Base-by-base conservation (phyloP, 1,140 invertebrate species). In the Bombyx mandarina region DNA sequence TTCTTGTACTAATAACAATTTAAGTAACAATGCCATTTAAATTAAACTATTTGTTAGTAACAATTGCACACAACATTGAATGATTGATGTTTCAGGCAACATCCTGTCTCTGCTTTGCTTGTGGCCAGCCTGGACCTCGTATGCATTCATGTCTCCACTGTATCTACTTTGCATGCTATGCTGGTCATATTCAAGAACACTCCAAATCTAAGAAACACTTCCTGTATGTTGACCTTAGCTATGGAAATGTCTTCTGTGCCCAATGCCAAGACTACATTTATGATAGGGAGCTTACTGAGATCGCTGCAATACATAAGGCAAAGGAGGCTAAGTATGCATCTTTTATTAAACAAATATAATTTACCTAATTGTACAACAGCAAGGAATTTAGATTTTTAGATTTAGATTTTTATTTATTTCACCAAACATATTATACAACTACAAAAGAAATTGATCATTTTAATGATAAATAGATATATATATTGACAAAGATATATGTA, bases 251-350 rank as follows among this genome's bases (percentile, higher is more conserved):
- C n/a, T 94, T 94, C 82, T 99, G 98, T 88, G 93, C 93, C 78
- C 91, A 93, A 79, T 99, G 98, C 81, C 90, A 92, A 53, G 97
- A 99, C 85, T 98, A 98, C 81, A 93, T 98, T 47, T 97, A 97
- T 86, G 96, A 98, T 79, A 84, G 90, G 64, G 89, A 93, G 65
- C 78, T 92, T 52, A 87, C 91, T 63, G 89, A 90, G 35, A 91
- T 93, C 60, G 92, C 92, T 22, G 76, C 86, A 56, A 72, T 75
- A 47, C 87, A 90, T 65, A 80, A 85, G 55, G 67, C 89, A 46
- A 86, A 92, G 85, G 79, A 88, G 85, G 75, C 92, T 86, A 88
- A 90, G 90, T 89, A 82, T 89, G 89, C 87, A 57, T 51, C 12
- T 45, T 49, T 54, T 48, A 61, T 57, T 57, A 50, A 18, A 18